Evolutionary conservation across 2,113 vertebrate genomes (phyloP).

Genomic region (Alectura lathami): DNA sequence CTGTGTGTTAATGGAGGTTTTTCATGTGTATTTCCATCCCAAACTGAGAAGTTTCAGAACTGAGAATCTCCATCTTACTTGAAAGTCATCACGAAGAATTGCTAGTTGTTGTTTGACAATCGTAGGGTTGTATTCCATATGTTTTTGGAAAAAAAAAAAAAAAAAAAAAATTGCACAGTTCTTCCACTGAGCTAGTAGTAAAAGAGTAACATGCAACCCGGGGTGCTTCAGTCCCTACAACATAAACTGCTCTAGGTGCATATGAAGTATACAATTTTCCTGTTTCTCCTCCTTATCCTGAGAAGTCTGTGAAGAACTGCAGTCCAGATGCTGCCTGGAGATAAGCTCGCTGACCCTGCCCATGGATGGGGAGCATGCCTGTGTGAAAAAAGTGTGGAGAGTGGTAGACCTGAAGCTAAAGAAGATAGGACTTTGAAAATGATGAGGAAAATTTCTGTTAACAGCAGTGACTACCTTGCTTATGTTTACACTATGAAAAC

Average conservation of each 20-base stretch:
- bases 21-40: neutral
- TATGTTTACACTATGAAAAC: neutral
- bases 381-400: neutral
- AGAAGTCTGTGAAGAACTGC: neutral
- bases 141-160: neutral
- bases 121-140: neutral
- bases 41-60: neutral
- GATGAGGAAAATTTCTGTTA: neutral
- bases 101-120: neutral
- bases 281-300: neutral
- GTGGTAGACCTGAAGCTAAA: neutral
- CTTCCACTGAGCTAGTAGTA: neutral
- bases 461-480: neutral
- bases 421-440: neutral
- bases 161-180: neutral
- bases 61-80: neutral
- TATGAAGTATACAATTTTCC: neutral
- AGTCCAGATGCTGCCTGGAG: neutral
- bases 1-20: neutral
- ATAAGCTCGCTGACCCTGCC: neutral
- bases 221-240: neutral
- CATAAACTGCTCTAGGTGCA: neutral
- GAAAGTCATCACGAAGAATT: neutral
- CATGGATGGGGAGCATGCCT: rapidly evolving
- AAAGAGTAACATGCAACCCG: neutral